phyloP scores from a whole-genome alignment of 2,113 vertebrate species.

The Menidia beryllina region DNA sequence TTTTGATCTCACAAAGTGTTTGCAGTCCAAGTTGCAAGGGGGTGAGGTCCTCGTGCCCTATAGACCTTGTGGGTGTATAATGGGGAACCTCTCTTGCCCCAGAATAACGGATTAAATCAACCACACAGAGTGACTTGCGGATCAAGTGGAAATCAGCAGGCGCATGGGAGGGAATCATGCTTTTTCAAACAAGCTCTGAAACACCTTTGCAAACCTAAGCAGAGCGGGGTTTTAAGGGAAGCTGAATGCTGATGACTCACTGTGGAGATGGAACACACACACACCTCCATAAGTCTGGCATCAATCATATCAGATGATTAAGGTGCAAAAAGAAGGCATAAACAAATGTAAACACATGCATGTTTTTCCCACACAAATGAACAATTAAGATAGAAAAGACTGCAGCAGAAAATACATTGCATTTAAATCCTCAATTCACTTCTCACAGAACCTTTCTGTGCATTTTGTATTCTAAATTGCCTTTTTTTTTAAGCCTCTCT shows the following conservation, averaged over 20 bases:
- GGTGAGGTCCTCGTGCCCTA: conserved; percentile 45
- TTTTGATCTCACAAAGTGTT: conserved; percentile 77
- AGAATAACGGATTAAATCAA: conserved; percentile 15
- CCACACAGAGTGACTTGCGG: neutral
- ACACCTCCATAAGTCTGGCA: neutral
- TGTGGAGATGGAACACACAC: neutral
- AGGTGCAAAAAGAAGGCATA: neutral
- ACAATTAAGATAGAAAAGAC: neutral
- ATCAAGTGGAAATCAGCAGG: conserved; percentile 11
- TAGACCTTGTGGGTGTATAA: conserved; percentile 43
- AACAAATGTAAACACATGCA: neutral
- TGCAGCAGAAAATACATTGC: neutral
- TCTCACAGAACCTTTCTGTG: neutral
- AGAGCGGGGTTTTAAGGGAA: conserved; percentile 4
- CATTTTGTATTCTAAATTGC: neutral
- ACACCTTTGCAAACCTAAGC: conserved; percentile 15
- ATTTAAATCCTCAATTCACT: conserved; percentile 5
- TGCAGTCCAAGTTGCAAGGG: conserved; percentile 61
- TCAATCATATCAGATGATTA: neutral
- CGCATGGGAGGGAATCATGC: neutral
- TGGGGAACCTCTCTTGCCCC: neutral
- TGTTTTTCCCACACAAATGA: neutral
- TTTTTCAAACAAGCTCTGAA: conserved; percentile 1
- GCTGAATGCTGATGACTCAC: conserved; percentile 8
- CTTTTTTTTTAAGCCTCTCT: neutral